Evolutionary conservation across 2,113 vertebrate species (phyloP).

Genomic region (Bubalus kerabau): DNA sequence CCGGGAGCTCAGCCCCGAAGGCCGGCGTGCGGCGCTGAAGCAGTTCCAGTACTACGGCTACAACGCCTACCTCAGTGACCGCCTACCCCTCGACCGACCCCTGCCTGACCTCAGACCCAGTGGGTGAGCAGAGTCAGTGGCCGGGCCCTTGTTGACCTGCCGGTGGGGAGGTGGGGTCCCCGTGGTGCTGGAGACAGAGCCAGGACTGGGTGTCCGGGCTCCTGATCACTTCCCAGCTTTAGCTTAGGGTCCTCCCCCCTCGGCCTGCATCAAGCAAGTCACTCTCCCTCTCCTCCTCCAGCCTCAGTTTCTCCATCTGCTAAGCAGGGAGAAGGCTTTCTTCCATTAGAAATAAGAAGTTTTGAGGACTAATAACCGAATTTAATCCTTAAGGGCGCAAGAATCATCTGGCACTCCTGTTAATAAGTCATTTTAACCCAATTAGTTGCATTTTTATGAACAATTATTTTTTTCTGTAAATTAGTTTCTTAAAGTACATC

Average conservation of each 20-base stretch:
- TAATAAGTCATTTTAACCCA: conserved; percentile 66
- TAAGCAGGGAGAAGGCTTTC: background rate
- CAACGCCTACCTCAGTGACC: conserved; percentile 98
- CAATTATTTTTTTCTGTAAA: conserved; percentile 57
- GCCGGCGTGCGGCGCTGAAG: conserved; percentile 89
- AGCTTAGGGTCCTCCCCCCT: background rate
- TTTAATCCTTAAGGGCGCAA: conserved; percentile 32
- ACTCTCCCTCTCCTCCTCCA: background rate
- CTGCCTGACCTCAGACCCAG: conserved; percentile 94
- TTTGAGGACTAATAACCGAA: conserved; percentile 40
- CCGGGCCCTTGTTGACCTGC: background rate
- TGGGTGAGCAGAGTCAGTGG: conserved; percentile 84
- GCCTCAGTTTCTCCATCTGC: conserved; percentile 37
- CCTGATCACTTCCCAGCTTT: background rate
- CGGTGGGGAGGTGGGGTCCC: background rate
- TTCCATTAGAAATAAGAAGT: background rate
- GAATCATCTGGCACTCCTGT: conserved; percentile 13
- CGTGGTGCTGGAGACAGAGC: background rate
- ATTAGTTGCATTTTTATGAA: conserved; percentile 62
- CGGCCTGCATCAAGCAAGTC: background rate
- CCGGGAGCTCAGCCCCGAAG: conserved; percentile 91
- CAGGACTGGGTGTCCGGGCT: background rate
- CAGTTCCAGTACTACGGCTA: conserved; percentile 99
- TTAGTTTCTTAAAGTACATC: conserved; percentile 59
- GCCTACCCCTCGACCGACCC: conserved; percentile 89